Base-by-base conservation (phyloP, 2,888 invertebrate genomes). In the Theretra japonica region DNA sequence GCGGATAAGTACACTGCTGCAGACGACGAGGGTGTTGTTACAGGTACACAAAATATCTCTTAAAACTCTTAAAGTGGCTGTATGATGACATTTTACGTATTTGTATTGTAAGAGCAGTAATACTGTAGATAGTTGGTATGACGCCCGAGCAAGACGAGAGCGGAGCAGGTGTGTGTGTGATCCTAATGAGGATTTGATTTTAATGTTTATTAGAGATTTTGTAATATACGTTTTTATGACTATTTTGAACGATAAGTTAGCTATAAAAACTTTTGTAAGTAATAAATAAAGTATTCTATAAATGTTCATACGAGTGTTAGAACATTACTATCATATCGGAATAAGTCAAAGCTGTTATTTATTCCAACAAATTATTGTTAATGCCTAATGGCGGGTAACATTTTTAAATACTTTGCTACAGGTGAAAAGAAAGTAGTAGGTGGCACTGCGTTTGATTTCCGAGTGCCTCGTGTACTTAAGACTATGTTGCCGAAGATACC, bases 1-100 rank as follows among this genome's bases (percentile, higher is more conserved):
- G 97, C 97, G 3, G 97, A 97, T 86, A 95, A 95, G 75, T 97
- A 96, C 80, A 97, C 97, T 0, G 96, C 95, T 2, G 95, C 96
- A 0, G 96, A 97, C 86, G 94, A 95, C 0, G 95, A 96, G 11
- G 96, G 96, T 4, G 95, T 97, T 76, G 97, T 97, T 0, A 97
- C 97, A 62, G 97, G 98, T 91, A 90, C 80, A 72, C 68, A 48
- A 62, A 41, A 41, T 28, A 21, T 53, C 23, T 0, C n/a, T 11
- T 15, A 41, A 41, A 15, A 1, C 41, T 41, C 25, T 28, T 7
- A 23, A 23, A 23, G 15, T 19, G 65, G 19, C n/a, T 2, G 7
- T 65, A 23, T 17, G 19, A 25, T 30, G 25, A 25, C 17, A 21
- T 11, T 41, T 62, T 59, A 15, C 41, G 41, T 11, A 25, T 41